Percentiles rank a stretch among this genome's conserved stretches.
phyloP scores from a whole-genome alignment of 2,113 vertebrate genomes.

The Xiphorhynchus elegans region DNA sequence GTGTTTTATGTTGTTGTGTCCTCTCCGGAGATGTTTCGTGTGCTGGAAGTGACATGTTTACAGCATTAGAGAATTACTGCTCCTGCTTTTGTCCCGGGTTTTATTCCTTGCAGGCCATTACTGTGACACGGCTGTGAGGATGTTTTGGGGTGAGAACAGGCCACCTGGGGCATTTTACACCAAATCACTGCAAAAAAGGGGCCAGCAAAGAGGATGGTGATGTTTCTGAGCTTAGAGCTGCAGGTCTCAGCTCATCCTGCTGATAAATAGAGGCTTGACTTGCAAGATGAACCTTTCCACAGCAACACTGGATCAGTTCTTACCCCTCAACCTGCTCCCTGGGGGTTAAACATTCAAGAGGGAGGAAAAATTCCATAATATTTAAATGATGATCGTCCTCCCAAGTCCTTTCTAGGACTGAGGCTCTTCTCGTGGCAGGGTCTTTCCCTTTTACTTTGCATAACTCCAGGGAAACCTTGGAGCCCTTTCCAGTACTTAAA shows the following conservation, averaged over 20 bases:
- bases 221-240: background rate
- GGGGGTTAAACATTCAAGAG: background rate
- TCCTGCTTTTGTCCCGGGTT: background rate
- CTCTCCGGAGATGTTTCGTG: background rate
- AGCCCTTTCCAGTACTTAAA: background rate
- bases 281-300: background rate
- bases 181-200: background rate
- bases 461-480: background rate
- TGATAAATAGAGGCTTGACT: background rate
- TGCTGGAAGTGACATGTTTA: background rate
- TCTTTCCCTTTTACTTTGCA: background rate
- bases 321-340: background rate
- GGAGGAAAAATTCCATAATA: background rate
- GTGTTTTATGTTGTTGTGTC: background rate
- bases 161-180: background rate
- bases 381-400: background rate
- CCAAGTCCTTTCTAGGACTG: background rate
- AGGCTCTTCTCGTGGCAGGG: background rate
- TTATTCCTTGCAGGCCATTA: background rate
- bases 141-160: background rate
- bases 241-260: accelerated
- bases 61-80: background rate
- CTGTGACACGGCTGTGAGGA: background rate
- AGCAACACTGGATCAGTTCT: background rate
- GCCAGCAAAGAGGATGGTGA: background rate